Evolutionary conservation across 2,113 vertebrate genomes (phyloP).

Genomic region (Dasyprocta punctata): DNA sequence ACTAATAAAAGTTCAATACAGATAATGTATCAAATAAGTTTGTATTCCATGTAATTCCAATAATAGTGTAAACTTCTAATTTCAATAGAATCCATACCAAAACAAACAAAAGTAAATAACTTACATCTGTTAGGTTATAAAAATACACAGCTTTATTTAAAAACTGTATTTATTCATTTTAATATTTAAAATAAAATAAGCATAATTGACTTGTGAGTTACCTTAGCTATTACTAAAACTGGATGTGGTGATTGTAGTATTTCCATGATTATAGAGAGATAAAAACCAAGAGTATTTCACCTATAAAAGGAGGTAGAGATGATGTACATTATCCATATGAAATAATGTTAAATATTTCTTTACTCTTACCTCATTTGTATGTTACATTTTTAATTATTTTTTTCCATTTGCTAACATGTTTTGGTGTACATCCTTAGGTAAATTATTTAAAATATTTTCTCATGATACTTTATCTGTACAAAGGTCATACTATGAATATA

Average conservation of each 20-base stretch:
- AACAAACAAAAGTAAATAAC: background rate
- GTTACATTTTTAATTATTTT: slow-evolving; percentile 2
- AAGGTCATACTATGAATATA: background rate
- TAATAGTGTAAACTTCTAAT: background rate
- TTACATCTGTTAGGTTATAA: background rate
- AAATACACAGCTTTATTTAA: background rate
- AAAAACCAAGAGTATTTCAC: background rate
- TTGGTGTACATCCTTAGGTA: background rate
- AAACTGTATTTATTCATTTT: background rate
- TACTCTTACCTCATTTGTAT: background rate
- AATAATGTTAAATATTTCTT: background rate
- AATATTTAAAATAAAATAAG: background rate
- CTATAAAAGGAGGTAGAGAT: background rate
- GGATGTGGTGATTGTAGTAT: background rate
- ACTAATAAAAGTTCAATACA: background rate
- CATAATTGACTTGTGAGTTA: background rate
- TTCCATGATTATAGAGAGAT: background rate
- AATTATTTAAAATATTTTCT: background rate
- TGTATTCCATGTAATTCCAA: background rate
- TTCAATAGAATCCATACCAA: background rate
- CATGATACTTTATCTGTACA: background rate
- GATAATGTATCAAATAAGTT: background rate
- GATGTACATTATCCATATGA: background rate
- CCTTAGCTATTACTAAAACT: background rate
- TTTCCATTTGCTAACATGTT: background rate